Base-by-base conservation (phyloP, 1,140 invertebrate genomes). In the Drosophila equinoxialis region DNA sequence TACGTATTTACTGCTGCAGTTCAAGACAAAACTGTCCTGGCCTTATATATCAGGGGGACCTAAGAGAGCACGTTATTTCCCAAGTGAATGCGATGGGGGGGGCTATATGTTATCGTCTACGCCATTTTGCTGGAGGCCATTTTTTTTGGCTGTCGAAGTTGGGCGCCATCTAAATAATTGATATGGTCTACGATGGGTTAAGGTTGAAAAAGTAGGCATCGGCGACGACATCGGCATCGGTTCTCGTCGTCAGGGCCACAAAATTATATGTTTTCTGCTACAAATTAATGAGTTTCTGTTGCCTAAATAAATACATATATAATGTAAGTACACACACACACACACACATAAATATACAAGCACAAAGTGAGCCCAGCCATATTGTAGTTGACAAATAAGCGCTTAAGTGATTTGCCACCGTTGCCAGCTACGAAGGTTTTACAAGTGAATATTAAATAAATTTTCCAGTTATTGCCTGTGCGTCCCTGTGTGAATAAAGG, bases 401-500 rank as follows among this genome's bases (percentile, higher is more conserved):
- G 76, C 83, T 86, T 87, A 87, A 86, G 83, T 83, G 83, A 86
- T 87, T 87, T 87, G 84, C 82, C 76, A 82, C 68, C 75, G 83
- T 83, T 62, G 59, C 64, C 62, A 65, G 69, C 65, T 45, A 39
- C 37, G 30, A 17, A 54, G 57, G 67, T 69, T 79, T 77, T 74
- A 80, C 81, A 89, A 87, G 83, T 87, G 83, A 87, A 87, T 89
- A 87, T 87, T 87, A 87, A 87, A 87, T 87, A 87, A 83, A 87
- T 87, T 83, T 87, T 87, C 83, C 83, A 86, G 79, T 73, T 87
- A 86, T 86, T 87, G 82, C 82, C 82, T 59, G 54, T 48, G 51
- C 51, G 74, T 55, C 39, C 41, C 61, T 71, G 59, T 54, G 54
- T 51, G 74, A 79, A 73, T 70, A 79, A 73, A 61, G 64, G 62